phyloP scores from a whole-genome alignment of 1,140 invertebrate species.

The Brachionus rubens region DNA sequence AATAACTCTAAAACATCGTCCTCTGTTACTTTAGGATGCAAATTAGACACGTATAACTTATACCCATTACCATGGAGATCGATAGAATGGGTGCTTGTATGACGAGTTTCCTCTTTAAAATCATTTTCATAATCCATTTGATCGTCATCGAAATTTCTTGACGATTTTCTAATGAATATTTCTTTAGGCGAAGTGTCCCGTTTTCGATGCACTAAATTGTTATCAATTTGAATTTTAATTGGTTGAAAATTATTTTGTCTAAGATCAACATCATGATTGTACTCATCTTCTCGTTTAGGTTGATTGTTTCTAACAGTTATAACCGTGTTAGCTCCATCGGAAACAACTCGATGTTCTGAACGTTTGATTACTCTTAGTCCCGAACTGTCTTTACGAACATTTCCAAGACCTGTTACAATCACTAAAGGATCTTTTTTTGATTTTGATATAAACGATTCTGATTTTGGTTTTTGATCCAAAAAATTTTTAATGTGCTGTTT shows the following conservation, averaged over 20 bases:
- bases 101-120: background rate
- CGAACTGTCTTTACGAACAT: background rate
- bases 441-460: background rate
- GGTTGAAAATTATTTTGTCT: background rate
- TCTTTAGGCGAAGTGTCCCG: background rate
- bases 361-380: background rate
- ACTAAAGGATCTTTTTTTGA: conserved; percentile 5
- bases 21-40: conserved; percentile 76
- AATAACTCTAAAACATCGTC: conserved; percentile 87
- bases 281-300: background rate
- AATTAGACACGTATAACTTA: conserved; percentile 71
- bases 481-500: background rate
- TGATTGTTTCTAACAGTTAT: conserved; percentile 8
- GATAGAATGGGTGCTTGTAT: background rate
- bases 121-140: background rate
- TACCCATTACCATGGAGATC: conserved; percentile 49
- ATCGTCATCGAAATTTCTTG: background rate
- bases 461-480: background rate
- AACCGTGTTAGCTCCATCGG: conserved; percentile 13
- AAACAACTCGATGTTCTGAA: conserved; percentile 6
- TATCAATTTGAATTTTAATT: conserved; percentile 23
- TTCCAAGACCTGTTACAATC: conserved; percentile 23
- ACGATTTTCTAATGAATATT: background rate
- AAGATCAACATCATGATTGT: background rate
- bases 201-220: background rate